Base-by-base conservation (phyloP, 2,113 vertebrate genomes). In the Felis chaus region DNA sequence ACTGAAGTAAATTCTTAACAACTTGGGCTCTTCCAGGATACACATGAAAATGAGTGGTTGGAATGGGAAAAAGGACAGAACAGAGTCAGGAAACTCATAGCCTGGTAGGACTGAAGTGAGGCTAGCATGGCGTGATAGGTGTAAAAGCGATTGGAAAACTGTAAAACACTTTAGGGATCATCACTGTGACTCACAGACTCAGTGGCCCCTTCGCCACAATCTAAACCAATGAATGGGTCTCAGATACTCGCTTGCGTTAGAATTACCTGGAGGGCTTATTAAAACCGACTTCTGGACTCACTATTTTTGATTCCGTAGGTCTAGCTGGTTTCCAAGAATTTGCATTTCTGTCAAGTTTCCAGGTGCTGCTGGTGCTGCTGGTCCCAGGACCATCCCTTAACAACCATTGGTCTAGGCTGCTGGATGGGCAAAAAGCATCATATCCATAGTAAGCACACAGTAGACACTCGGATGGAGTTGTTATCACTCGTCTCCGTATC, bases 1-100 rank as follows among this genome's bases (percentile, higher is more conserved):
- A 65, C 71, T 78, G 66, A 57, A 96, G 82, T 80, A 96, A 98
- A 97, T 95, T 57, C 97, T 94, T 97, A 94, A 90, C 96, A 96
- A 95, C 69, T 92, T 39, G n/a, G 66, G 94, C 68, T 96, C 61
- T 97, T 94, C 66, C 78, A 95, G 92, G 90, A 98, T 93, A 95
- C 80, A 90, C 95, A 96, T 81, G 45, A 41, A 97, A 96, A 81
- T 15, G 91, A 94, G 94, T 86, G 82, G 74, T 83, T 90, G 87
- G 83, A 78, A 94, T n/a, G 79, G 79, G 69, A 84, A 95, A 80
- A 82, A 94, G 25, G 69, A 41, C 39, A 55, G 83, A 94, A 91
- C 19, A 74, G 73, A 94, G 79, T 93, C 90, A 74, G 87, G 41
- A 97, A 94, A 74, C 68, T 87, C 87, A 89, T 61, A 86, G 66